phyloP scores from a whole-genome alignment of 2,113 vertebrate genomes.

The Tragelaphus imberbis region DNA sequence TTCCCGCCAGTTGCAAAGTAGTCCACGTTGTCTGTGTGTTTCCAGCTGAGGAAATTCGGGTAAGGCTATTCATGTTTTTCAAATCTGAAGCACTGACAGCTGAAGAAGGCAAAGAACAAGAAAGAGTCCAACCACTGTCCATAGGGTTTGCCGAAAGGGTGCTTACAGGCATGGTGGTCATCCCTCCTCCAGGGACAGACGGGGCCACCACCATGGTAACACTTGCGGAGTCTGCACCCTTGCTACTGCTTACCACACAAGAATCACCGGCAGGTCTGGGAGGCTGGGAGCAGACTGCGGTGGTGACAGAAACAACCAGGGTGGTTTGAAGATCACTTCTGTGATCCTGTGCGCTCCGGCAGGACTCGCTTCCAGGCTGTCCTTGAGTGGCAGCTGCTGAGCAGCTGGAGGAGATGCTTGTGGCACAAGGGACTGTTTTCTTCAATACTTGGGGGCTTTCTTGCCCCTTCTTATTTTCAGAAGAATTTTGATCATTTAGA shows the following conservation, averaged over 20 bases:
- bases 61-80: constrained; percentile 81
- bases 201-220: not conserved
- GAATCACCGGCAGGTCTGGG: constrained; percentile 38
- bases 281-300: constrained; percentile 60
- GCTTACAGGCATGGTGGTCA: constrained; percentile 70
- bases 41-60: constrained; percentile 82
- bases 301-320: constrained; percentile 20
- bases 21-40: constrained; percentile 99
- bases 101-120: constrained; percentile 77
- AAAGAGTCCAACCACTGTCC: constrained; percentile 79
- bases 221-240: constrained; percentile 16
- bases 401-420: constrained; percentile 53
- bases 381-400: constrained; percentile 36
- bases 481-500: constrained; percentile 66
- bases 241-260: constrained; percentile 56
- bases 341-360: constrained; percentile 41
- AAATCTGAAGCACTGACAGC: constrained; percentile 79
- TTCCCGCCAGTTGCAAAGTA: constrained; percentile 93
- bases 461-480: constrained; percentile 75
- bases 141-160: constrained; percentile 70
- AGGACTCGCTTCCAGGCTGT: constrained; percentile 59
- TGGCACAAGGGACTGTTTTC: constrained; percentile 39
- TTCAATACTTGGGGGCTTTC: constrained; percentile 71
- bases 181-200: constrained; percentile 65
- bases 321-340: constrained; percentile 69